Conservation (phyloP, 2,113 vertebrate genomes). For the Petrocephalus microphthalmus region DNA sequence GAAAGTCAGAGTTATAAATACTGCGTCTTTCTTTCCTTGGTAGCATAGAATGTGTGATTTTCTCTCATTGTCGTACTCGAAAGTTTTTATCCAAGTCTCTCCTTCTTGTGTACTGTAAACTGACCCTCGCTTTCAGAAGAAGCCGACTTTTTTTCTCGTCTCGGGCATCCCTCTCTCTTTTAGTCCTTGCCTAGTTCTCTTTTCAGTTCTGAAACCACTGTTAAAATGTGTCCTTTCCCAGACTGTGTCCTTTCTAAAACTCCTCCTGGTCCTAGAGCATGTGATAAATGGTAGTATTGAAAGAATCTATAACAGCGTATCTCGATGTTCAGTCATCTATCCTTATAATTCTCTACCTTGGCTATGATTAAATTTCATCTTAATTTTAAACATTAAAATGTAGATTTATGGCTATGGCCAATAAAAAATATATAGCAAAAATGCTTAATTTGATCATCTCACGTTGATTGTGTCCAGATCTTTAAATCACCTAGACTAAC, state of each 20-base stretch:
- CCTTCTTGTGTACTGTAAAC: not conserved
- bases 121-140: not conserved
- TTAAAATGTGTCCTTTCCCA: not conserved
- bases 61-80: not conserved
- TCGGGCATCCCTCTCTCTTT: not conserved
- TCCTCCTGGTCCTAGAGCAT: not conserved
- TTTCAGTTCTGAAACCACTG: not conserved
- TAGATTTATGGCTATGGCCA: not conserved
- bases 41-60: not conserved
- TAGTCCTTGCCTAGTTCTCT: too few species aligned
- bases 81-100: not conserved
- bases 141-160: not conserved
- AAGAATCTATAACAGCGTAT: not conserved
- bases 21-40: not conserved
- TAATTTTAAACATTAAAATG: not conserved
- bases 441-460: not conserved
- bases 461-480: not conserved
- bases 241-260: not conserved
- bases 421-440: conserved; percentile 1
- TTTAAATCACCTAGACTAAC: not conserved
- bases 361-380: not conserved
- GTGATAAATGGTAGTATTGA: not conserved
- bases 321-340: not conserved
- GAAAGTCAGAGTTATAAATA: conserved; percentile 17
- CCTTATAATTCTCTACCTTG: not conserved